Evolutionary conservation across 2,797 vertebrate genomes (phyloP), one percentile per base, ranked within the genome.

Genomic region (Amblyopsis hoosieri): DNA sequence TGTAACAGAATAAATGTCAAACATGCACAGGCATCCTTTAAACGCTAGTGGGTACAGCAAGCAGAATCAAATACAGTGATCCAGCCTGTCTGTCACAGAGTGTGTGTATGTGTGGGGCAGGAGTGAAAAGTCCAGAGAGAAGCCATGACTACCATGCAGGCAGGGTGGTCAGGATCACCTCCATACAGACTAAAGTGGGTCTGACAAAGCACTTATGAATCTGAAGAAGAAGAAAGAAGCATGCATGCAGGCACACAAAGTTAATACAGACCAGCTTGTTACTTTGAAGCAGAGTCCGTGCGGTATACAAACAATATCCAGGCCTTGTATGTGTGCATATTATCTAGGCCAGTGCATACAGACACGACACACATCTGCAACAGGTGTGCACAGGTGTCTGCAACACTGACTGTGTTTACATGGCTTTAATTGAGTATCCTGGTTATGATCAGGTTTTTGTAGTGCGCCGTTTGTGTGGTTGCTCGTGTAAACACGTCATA

Each of bases 91-190:
- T 85, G 82, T 84, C 78, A 82, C 3, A 5, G 29, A 13, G 56
- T n/a, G 61, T 14, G 58, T n/a, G 61, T 45, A 66, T 58, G 66
- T 51, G 62, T 53, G 54, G 17, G 60, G 52, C 55, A 4, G 33
- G 51, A 0, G 12, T 85, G 85, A 88, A 67, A 78, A 80, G 71
- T 79, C 74, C 89, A 91, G 87, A 62, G 49, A 64, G 19, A 54
- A 45, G 57, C 57, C 48, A 23, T 54, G 69, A 45, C 65, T 10
- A 10, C 65, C 57, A 48, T 3, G 11, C 45, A 17, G 54, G 65
- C 56, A 45, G 72, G 46, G 67, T 87, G 85, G 76, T 74, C 72
- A 86, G 72, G 61, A 56, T 90, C 85, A 81, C 73, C 48, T 72
- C 45, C 45, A 72, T 50, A 46, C 62, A 61, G 51, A 46, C 57